phyloP scores from a whole-genome alignment of 2,888 invertebrate species.

The Chrysotoxum bicinctum region DNA sequence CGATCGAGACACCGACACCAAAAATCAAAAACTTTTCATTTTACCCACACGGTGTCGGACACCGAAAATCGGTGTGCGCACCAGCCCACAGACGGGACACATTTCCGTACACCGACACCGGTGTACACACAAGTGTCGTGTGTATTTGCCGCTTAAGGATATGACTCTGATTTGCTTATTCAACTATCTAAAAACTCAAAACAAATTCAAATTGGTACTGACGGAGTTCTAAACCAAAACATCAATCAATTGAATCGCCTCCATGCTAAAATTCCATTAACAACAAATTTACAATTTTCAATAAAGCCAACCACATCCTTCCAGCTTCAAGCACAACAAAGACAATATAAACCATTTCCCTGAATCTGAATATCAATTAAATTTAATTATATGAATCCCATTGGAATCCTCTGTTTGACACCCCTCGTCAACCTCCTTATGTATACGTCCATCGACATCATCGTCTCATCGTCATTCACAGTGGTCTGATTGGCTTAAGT shows the following conservation, averaged over 20 bases:
- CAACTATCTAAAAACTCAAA: slow-evolving; percentile 28
- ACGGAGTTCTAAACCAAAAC: slow-evolving; percentile 18
- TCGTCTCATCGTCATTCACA: slow-evolving; percentile 35
- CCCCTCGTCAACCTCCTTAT: slow-evolving; percentile 2
- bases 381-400: slow-evolving; percentile 70
- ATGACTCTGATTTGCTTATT: not conserved
- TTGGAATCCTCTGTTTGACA: slow-evolving; percentile 32
- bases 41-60: too few relatives aligned
- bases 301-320: slow-evolving; percentile 30
- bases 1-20: too few relatives aligned
- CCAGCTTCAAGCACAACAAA: slow-evolving; percentile 4
- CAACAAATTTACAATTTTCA: slow-evolving; percentile 58
- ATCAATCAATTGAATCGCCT: slow-evolving; percentile 28
- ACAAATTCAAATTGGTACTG: slow-evolving; percentile 23
- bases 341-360: slow-evolving; percentile 63
- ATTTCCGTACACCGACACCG: too few relatives aligned
- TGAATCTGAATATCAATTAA: slow-evolving; percentile 72
- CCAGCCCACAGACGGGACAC: too few relatives aligned
- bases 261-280: slow-evolving; percentile 55
- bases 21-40: too few relatives aligned
- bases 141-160: too few relatives aligned
- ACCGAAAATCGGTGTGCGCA: too few relatives aligned
- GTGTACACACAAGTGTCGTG: too few relatives aligned
- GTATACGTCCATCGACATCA: not conserved
- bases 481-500: slow-evolving; percentile 70